These are phyloP conservation scores for Hypomecis atomaria DNA, from an alignment of 2,888 invertebrate genomes.

Conservation along the genomic window DNA sequence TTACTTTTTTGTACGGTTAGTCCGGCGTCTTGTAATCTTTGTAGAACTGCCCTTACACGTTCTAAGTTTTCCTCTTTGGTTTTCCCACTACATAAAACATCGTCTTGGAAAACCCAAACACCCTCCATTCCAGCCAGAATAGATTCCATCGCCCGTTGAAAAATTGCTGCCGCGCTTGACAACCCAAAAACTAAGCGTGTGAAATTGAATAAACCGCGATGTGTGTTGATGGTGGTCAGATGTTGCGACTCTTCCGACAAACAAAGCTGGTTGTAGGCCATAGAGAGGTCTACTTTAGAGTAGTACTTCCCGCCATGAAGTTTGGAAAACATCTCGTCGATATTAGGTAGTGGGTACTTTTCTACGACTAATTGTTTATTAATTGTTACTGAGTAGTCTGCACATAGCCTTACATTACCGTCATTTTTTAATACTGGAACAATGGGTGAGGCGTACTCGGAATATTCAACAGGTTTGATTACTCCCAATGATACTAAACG, in stretches of 20 bases:
- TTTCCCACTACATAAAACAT: background rate
- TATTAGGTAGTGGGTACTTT: conserved; percentile 24
- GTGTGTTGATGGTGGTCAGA: conserved; percentile 1
- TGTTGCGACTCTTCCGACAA: conserved; percentile 9
- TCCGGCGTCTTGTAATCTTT: background rate
- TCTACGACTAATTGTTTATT: conserved; percentile 37
- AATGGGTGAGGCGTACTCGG: background rate
- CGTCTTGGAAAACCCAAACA: background rate
- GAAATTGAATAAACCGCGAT: background rate
- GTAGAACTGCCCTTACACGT: background rate
- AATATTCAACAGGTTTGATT: background rate
- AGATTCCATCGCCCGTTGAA: background rate
- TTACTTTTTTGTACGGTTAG: conserved; percentile 30
- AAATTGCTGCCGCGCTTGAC: background rate
- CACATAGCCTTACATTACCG: background rate
- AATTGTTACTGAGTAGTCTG: background rate
- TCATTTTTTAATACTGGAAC: background rate
- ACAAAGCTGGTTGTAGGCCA: conserved; percentile 15
- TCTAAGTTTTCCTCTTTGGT: background rate
- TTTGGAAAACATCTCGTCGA: conserved; percentile 34
- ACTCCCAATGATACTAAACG: conserved; percentile 2
- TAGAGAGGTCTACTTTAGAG: conserved; percentile 32
- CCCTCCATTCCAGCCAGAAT: background rate
- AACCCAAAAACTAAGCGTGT: background rate
- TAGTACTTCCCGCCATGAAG: conserved; percentile 36